These are phyloP conservation scores for Zaprionus capensis DNA, from an alignment of 1,140 invertebrate genomes.

Conservation along the genomic window DNA sequence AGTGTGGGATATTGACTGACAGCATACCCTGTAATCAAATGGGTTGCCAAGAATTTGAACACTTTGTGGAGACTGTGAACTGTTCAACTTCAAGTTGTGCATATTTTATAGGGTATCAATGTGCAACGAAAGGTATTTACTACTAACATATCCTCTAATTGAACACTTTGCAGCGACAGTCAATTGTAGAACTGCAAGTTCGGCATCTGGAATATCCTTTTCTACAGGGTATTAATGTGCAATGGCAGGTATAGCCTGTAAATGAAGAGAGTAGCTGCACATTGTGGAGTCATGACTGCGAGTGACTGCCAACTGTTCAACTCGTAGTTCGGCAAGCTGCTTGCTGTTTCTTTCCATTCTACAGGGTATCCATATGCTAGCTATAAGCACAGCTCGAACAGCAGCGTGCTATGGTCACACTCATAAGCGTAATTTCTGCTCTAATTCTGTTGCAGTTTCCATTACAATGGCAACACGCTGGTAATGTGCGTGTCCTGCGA, in stretches of 20 bases:
- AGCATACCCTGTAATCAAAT: neutral
- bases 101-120: too few relatives aligned
- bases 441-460: conserved; percentile 56
- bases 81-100: too few relatives aligned
- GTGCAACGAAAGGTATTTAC: too few relatives aligned
- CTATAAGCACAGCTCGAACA: conserved; percentile 22
- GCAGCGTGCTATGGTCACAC: conserved; percentile 23
- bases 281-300: too few relatives aligned
- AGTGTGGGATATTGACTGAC: neutral
- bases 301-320: neutral
- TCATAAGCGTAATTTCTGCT: conserved; percentile 66
- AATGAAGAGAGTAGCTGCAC: too few relatives aligned
- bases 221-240: too few relatives aligned
- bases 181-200: too few relatives aligned
- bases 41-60: neutral
- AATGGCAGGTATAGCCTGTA: too few relatives aligned
- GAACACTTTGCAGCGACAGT: too few relatives aligned
- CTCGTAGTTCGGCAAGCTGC: neutral
- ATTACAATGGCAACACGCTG: conserved; percentile 42
- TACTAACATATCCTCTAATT: too few relatives aligned
- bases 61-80: neutral
- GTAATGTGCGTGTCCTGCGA: conserved; percentile 37
- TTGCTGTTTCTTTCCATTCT: neutral
- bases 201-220: too few relatives aligned
- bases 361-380: conserved; percentile 26